Base-by-base conservation (phyloP, 2,113 vertebrate genomes). In the Asarcornis scutulata region DNA sequence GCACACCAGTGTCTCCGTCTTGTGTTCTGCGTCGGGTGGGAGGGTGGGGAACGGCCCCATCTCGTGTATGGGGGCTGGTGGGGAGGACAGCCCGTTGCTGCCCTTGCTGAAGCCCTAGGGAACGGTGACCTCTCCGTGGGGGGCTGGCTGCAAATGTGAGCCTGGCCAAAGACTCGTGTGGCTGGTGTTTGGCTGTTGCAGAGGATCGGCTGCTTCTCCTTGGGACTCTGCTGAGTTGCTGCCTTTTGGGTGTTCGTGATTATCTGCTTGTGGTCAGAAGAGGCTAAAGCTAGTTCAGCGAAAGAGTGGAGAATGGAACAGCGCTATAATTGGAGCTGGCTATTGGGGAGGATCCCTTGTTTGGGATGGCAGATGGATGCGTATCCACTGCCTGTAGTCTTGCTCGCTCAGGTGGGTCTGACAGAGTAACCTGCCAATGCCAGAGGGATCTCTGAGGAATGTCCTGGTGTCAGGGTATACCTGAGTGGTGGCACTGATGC, bases 391-490 rank as follows among this genome's bases (percentile, higher is more conserved):
- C 42, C 36, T 2, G 6, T 4, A 53, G 32, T 13, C 46, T 18
- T 38, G 1, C 21, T 44, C 62, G 67, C 64, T 59, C 9, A 3
- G 22, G 22, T 17, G 38, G 11, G 13, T 31, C 44, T 42, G 7
- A 3, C 5, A 3, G 1, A 18, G 25, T 13, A 16, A 42, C 6
- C 0, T 0, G 40, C 11, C 36, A 3, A 0, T 1, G 46, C 20
- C 56, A 22, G 1, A 4, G 15, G 60, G 44, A 6, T 27, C 40
- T 29, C 34, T 7, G 42, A 31, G 42, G 71, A 58, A 5, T 0
- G 1, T 32, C 36, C 5, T 2, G 42, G 58, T 5, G 8, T 0
- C 1, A 26, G 27, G 82, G 13, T 15, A 21, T 44, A 4, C 58
- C 23, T 7, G 26, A 6, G 0, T 2, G 20, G 29, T 21, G 76